Percentiles rank a stretch among this genome's conserved stretches.
Conservation (phyloP, 2,797 vertebrate species). For the Labeo calbasu region DNA sequence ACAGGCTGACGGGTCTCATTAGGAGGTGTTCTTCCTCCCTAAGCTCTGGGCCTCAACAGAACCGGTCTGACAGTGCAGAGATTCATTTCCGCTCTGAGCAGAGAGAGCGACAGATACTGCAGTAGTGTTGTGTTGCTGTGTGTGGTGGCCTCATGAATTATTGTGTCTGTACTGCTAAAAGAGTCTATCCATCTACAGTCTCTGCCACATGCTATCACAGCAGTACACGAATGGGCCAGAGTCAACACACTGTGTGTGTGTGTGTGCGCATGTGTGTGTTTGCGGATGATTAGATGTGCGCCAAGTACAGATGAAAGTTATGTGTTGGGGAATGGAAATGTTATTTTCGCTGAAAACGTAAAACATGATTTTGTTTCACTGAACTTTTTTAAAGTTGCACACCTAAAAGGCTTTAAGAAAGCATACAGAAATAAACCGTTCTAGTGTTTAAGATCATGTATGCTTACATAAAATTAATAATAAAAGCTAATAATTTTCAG, state of each 20-base stretch:
- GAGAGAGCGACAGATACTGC: constrained; percentile 65
- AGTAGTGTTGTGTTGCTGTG: constrained; percentile 50
- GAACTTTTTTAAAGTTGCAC: background rate
- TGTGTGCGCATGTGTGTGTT: background rate
- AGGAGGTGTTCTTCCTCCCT: constrained; percentile 54
- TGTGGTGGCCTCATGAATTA: constrained; percentile 63
- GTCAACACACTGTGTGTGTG: constrained; percentile 28
- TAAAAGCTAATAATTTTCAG: background rate
- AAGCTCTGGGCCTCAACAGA: constrained; percentile 46
- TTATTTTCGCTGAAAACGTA: background rate
- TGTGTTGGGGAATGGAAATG: constrained; percentile 8
- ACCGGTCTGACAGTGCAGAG: constrained; percentile 43
- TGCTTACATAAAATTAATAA: background rate
- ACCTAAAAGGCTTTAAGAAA: background rate
- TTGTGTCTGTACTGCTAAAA: constrained; percentile 65
- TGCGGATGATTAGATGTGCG: constrained; percentile 32
- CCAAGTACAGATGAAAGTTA: constrained; percentile 38
- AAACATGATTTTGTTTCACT: too few species aligned
- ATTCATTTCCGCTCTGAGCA: constrained; percentile 56
- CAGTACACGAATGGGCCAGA: constrained; percentile 47
- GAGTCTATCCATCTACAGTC: constrained; percentile 66
- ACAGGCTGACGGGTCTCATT: constrained; percentile 53
- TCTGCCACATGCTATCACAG: constrained; percentile 62
- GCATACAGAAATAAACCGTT: background rate
- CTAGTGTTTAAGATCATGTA: background rate